A percentile compares a stretch with the other conserved stretches of the same genome.
These are phyloP conservation scores for Hemichromis elongatus DNA, from an alignment of 2,113 vertebrate genomes.

Conservation along the genomic window DNA sequence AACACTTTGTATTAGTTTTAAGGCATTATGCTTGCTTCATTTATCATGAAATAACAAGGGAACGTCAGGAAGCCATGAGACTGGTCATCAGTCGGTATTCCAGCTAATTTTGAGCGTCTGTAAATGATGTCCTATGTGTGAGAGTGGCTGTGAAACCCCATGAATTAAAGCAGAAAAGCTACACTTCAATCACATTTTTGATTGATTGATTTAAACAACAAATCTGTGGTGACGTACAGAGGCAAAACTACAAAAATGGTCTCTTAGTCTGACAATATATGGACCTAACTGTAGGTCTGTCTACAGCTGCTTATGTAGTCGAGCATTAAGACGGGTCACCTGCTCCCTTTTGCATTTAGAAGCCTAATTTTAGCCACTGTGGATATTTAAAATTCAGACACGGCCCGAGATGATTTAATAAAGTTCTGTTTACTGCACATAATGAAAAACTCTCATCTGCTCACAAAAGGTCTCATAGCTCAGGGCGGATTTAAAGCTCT, in stretches of 20 bases:
- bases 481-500: not conserved
- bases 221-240: not conserved
- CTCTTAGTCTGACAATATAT: not conserved
- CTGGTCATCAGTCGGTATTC: not conserved
- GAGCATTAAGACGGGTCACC: not conserved
- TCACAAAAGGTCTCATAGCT: not conserved
- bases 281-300: not conserved
- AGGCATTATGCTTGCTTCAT: not conserved
- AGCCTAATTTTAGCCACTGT: not conserved
- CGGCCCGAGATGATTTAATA: not conserved
- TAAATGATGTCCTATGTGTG: not conserved
- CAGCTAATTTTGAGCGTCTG: not conserved
- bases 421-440: not conserved
- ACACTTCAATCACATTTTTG: not conserved
- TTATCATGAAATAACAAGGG: fast-evolving
- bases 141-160: not conserved
- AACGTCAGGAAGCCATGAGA: not conserved
- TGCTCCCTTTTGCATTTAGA: not conserved
- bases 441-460: not conserved
- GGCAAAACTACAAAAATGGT: not conserved
- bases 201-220: not conserved
- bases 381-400: not conserved
- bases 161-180: not conserved
- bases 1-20: not conserved
- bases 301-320: not conserved